These are phyloP conservation scores for Coracopsis vasa DNA, from an alignment of 2,113 vertebrate species.

Conservation along the genomic window DNA sequence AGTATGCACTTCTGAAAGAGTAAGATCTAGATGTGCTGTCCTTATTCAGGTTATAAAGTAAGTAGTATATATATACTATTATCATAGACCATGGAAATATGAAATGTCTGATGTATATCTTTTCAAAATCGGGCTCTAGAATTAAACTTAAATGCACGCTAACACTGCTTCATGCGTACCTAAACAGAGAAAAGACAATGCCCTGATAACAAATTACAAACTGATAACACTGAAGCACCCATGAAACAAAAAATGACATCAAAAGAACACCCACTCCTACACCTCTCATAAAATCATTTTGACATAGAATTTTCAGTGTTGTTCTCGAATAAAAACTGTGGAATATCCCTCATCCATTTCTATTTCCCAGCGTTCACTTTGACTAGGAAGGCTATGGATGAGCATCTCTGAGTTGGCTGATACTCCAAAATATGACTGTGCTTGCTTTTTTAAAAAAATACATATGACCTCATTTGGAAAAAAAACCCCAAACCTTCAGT, in stretches of 20 bases:
- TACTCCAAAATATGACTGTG: neutral
- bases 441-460: neutral
- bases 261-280: neutral
- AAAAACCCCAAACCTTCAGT: rapidly evolving
- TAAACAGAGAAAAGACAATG: neutral
- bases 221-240: neutral
- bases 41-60: neutral
- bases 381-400: neutral
- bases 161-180: neutral
- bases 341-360: neutral
- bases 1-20: neutral
- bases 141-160: neutral
- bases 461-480: neutral
- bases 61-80: neutral
- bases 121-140: neutral
- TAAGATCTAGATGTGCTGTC: rapidly evolving
- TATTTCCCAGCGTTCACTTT: neutral
- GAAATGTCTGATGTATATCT: neutral
- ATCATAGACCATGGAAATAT: neutral
- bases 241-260: neutral
- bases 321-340: neutral
- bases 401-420: neutral
- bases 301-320: neutral
- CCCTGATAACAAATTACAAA: neutral
- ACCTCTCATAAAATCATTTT: neutral